These are phyloP conservation scores for Centropus bengalensis DNA, from an alignment of 2,113 vertebrate genomes.

Conservation along the genomic window DNA sequence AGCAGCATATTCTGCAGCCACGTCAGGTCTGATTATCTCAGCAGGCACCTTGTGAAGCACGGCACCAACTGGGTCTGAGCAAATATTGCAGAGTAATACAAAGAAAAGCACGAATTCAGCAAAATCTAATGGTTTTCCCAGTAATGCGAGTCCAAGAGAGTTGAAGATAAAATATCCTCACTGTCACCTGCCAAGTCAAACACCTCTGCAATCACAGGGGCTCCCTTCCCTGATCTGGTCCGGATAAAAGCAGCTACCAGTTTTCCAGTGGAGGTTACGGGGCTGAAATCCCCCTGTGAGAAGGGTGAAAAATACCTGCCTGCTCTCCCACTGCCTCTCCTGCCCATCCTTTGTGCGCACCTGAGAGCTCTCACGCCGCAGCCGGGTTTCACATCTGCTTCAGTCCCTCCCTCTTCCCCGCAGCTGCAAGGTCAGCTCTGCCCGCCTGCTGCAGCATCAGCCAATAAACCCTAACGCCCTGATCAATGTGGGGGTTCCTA, in stretches of 20 bases:
- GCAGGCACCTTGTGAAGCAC: neutral
- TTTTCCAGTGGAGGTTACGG: neutral
- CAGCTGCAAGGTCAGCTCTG: neutral
- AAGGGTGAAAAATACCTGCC: neutral
- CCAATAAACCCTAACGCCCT: neutral
- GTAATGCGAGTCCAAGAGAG: neutral
- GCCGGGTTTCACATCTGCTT: neutral
- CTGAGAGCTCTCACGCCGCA: neutral
- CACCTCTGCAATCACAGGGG: neutral
- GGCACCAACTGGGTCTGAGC: rapidly evolving
- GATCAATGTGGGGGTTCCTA: neutral
- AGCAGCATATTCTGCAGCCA: neutral
- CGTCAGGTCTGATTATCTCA: neutral
- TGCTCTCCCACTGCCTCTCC: neutral
- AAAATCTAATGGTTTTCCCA: neutral
- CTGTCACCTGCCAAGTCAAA: neutral
- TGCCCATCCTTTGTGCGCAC: rapidly evolving
- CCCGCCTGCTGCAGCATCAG: neutral
- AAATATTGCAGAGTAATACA: neutral
- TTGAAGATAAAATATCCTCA: neutral
- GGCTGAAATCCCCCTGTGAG: neutral
- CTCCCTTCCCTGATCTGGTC: neutral
- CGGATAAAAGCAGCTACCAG: neutral
- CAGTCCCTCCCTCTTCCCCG: neutral
- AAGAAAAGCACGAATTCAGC: neutral